phyloP scores from a whole-genome alignment of 2,113 vertebrate species.

The Lophura nycthemera region DNA sequence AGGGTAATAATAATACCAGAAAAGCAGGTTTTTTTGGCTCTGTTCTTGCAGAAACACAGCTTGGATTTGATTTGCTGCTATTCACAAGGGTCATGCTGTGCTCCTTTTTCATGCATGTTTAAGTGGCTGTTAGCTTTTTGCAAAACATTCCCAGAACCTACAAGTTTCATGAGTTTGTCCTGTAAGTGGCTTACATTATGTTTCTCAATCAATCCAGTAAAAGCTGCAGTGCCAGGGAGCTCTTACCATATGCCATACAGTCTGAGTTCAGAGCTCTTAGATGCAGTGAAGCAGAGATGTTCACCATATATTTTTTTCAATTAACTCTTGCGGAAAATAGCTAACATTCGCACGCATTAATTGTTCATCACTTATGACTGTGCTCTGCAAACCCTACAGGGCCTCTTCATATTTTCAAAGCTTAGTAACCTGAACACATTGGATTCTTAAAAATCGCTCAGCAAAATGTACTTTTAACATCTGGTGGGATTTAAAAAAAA shows the following conservation, averaged over 20 bases:
- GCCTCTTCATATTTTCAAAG: neutral
- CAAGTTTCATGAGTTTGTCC: conserved; percentile 50
- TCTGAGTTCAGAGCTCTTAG: neutral
- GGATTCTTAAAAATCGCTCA: neutral
- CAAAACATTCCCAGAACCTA: conserved; percentile 31
- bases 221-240: neutral
- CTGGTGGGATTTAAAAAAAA: neutral
- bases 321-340: conserved; percentile 59
- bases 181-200: neutral
- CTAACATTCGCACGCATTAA: neutral
- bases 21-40: neutral
- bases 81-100: conserved; percentile 45
- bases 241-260: neutral
- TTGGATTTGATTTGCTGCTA: conserved; percentile 44
- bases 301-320: conserved; percentile 3
- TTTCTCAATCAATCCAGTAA: neutral
- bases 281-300: neutral
- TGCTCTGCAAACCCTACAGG: neutral
- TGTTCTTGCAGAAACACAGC: conserved; percentile 20
- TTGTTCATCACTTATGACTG: neutral
- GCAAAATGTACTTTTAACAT: neutral
- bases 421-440: neutral
- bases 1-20: neutral
- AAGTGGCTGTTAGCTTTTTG: conserved; percentile 49
- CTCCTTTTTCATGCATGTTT: conserved; percentile 49